Evolutionary conservation across 2,797 vertebrate species (phyloP).

Genomic region (Semaprochilodus insignis): DNA sequence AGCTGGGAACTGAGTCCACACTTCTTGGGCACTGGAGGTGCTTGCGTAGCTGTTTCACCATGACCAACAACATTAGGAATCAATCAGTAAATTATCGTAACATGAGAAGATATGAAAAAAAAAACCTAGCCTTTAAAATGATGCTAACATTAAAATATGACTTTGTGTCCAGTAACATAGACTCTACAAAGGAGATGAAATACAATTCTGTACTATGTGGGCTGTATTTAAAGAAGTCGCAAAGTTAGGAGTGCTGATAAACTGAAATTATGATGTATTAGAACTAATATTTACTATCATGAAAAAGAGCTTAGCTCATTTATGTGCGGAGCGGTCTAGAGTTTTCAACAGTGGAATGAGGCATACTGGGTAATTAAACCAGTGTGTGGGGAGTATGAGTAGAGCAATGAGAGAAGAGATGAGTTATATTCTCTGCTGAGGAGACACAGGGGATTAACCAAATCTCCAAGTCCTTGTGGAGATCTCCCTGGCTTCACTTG

Average conservation of each 20-base stretch:
- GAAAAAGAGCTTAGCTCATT: conserved; percentile 7
- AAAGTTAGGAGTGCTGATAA: not conserved
- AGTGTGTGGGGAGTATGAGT: conserved; percentile 13
- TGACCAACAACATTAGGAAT: not conserved
- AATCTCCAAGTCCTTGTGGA: conserved; percentile 32
- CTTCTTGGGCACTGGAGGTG: not conserved
- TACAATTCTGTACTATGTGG: not conserved
- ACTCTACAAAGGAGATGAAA: not conserved
- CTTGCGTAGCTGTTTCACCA: too few relatives aligned
- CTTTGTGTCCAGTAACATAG: not conserved
- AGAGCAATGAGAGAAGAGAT: conserved; percentile 29
- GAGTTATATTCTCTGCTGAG: conserved; percentile 20
- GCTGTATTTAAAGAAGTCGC: not conserved
- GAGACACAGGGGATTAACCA: conserved; percentile 38
- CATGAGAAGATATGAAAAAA: not conserved
- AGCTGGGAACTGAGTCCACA: not conserved
- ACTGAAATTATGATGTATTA: not conserved
- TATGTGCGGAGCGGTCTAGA: not conserved
- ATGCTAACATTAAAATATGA: not conserved
- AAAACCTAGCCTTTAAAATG: too few relatives aligned
- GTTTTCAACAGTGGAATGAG: conserved; percentile 8
- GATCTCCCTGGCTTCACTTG: conserved; percentile 31
- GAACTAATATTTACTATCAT: conserved; percentile 28
- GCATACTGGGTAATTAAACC: conserved; percentile 40
- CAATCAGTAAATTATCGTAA: not conserved